phyloP scores from a whole-genome alignment of 2,888 invertebrate genomes.

The Agriopis leucophaearia region DNA sequence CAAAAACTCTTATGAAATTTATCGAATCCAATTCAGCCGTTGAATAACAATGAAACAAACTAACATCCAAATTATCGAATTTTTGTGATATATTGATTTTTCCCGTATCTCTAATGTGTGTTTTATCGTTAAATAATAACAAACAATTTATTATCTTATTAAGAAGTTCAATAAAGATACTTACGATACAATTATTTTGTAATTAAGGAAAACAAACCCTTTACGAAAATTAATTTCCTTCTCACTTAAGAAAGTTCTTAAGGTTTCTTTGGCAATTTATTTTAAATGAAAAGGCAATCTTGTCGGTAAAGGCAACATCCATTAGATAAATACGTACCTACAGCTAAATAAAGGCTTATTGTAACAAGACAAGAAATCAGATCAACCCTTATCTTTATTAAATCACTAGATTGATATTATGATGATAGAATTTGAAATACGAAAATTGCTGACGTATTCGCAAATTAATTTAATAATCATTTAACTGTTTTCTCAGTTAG shows the following conservation, averaged over 20 bases:
- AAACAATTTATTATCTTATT: neutral
- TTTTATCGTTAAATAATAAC: neutral
- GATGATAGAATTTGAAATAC: no score
- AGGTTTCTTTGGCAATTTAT: neutral
- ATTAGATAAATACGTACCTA: neutral
- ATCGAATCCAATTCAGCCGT: no score
- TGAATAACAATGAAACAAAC: no score
- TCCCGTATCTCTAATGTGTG: no score
- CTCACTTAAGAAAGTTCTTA: neutral
- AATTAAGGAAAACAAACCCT: neutral
- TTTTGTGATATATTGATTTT: no score
- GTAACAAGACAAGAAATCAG: neutral
- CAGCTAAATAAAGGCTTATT: neutral
- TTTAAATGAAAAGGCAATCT: neutral
- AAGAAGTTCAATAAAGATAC: neutral
- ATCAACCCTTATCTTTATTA: no score
- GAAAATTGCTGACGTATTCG: no score
- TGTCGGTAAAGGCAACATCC: neutral
- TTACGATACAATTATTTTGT: neutral
- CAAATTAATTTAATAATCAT: no score
- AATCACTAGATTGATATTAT: no score
- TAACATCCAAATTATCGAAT: no score
- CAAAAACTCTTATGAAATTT: no score
- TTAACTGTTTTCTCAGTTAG: neutral
- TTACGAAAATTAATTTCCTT: constrained; percentile 10